Evolutionary conservation across 2,888 invertebrate genomes (phyloP).

Genomic region (Drosophila eohydei): DNA sequence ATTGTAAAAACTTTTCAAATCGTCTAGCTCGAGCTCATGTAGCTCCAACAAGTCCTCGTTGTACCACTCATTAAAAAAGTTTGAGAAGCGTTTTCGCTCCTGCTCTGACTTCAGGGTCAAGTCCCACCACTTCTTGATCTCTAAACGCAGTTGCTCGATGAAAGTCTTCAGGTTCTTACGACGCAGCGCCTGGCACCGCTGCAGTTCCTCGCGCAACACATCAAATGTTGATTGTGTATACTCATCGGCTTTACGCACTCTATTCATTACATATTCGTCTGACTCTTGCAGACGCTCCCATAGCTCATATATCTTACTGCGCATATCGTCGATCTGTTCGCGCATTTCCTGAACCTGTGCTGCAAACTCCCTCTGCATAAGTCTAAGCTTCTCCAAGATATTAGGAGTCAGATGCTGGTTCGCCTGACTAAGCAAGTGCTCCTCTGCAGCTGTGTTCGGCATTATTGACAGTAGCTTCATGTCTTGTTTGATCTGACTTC

Average conservation of each 20-base stretch:
- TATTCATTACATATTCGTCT: slow-evolving; percentile 87
- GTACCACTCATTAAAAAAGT: slow-evolving; percentile 89
- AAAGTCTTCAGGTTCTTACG: slow-evolving; percentile 90
- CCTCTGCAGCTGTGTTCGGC: slow-evolving; percentile 73
- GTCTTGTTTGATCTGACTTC: slow-evolving; percentile 83
- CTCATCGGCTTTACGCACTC: slow-evolving; percentile 85
- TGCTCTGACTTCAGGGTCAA: slow-evolving; percentile 89
- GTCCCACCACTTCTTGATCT: slow-evolving; percentile 91
- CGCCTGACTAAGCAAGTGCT: slow-evolving; percentile 84
- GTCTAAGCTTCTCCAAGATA: slow-evolving; percentile 88
- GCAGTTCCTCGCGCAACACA: slow-evolving; percentile 88
- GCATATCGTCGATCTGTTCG: slow-evolving; percentile 87
- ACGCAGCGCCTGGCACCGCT: slow-evolving; percentile 90
- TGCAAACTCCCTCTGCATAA: slow-evolving; percentile 87
- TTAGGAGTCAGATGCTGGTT: slow-evolving; percentile 87
- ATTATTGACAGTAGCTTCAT: slow-evolving; percentile 82
- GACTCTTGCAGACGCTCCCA: slow-evolving; percentile 92
- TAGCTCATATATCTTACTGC: slow-evolving; percentile 88
- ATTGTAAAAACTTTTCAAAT: slow-evolving; percentile 88
- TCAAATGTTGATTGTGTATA: slow-evolving; percentile 81
- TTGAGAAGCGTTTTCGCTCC: slow-evolving; percentile 88
- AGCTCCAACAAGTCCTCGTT: slow-evolving; percentile 92
- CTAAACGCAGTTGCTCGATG: slow-evolving; percentile 87
- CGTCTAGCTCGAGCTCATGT: slow-evolving; percentile 92
- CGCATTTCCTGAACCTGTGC: slow-evolving; percentile 87